These are phyloP conservation scores for Stenodema calcarata DNA, from an alignment of 2,888 invertebrate species.

Conservation along the genomic window DNA sequence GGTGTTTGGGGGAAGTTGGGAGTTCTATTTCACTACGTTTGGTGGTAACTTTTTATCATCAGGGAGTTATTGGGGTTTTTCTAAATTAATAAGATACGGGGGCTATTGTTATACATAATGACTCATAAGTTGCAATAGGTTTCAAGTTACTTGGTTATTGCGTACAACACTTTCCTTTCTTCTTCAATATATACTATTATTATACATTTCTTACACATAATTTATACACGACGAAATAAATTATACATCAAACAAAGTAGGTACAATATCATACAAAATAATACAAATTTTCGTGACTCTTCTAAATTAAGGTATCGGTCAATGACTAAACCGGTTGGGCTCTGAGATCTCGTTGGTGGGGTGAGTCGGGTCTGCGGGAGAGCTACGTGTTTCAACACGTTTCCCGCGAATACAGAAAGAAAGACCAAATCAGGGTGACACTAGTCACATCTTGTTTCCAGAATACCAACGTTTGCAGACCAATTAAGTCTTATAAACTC, in stretches of 20 bases:
- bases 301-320: background rate
- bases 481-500: no score
- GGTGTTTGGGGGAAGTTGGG: background rate
- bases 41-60: background rate
- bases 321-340: background rate
- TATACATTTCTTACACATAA: background rate
- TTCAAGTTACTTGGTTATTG: background rate
- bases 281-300: background rate
- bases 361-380: background rate
- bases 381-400: no score
- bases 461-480: no score
- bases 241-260: background rate
- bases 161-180: background rate
- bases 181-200: background rate
- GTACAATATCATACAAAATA: constrained; percentile 37
- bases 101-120: background rate
- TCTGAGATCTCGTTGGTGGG: background rate
- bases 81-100: background rate
- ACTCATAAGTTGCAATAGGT: background rate
- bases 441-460: no score
- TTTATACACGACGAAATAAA: constrained; percentile 20
- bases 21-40: background rate
- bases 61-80: background rate
- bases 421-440: no score
- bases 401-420: no score